Conservation (phyloP, 1,140 invertebrate genomes). For the Whitmania pigra region DNA sequence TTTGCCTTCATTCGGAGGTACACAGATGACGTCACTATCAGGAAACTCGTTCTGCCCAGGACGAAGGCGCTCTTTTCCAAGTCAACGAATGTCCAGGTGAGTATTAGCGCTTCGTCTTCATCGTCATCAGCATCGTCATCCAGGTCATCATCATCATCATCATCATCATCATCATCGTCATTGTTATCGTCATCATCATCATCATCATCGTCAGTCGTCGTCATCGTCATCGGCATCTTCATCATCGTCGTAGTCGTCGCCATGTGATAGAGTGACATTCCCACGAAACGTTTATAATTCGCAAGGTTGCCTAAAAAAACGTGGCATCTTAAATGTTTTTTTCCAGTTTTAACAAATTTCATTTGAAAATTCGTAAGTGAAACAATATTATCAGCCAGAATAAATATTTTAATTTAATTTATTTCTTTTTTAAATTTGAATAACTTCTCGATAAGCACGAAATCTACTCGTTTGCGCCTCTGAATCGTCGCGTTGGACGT, state of each 20-base stretch:
- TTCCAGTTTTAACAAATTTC: no score
- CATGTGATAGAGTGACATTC: no score
- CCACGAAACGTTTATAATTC: no score
- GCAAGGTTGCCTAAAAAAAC: no score
- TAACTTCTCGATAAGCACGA: no score
- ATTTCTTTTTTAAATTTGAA: no score
- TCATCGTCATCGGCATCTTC: slow-evolving; percentile 26
- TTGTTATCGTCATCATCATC: slow-evolving; percentile 24
- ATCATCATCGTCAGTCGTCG: slow-evolving; percentile 25
- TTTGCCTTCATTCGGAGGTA: slow-evolving; percentile 71
- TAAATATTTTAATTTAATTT: no score
- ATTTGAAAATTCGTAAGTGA: no score
- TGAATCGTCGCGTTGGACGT: no score
- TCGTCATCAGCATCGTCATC: slow-evolving; percentile 24
- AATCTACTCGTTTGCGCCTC: no score
- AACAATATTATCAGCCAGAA: no score
- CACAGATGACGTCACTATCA: slow-evolving; percentile 67
- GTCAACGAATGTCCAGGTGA: slow-evolving; percentile 51
- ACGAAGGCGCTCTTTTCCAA: slow-evolving; percentile 75
- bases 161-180: slow-evolving; percentile 28
- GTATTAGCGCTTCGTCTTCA: slow-evolving; percentile 6
- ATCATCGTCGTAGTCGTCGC: slow-evolving; percentile 25
- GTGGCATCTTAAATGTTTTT: no score
- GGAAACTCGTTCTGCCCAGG: slow-evolving; percentile 69
- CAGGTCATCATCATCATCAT: slow-evolving; percentile 26